A percentile compares a stretch with the other conserved stretches of the same genome.
Evolutionary conservation across 2,888 invertebrate genomes (phyloP).

Genomic region (Andrena dorsata): DNA sequence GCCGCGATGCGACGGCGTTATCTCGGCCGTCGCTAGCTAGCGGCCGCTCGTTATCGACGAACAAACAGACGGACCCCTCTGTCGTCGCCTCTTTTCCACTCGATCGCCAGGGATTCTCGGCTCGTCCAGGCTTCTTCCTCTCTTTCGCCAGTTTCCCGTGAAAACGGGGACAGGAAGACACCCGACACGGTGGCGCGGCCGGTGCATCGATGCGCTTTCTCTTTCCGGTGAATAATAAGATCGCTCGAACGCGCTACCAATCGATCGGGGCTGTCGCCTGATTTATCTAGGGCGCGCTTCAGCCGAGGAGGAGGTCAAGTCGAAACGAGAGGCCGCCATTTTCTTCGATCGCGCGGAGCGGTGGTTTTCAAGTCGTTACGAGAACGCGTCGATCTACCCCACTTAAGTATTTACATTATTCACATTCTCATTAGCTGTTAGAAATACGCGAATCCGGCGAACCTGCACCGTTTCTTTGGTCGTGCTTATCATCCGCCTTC

Average conservation of each 20-base stretch:
- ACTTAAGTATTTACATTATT: no score
- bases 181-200: background rate
- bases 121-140: slow-evolving; percentile 61
- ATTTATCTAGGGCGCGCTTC: background rate
- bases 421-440: no score
- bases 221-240: background rate
- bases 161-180: slow-evolving; percentile 37
- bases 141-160: slow-evolving; percentile 46
- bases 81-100: slow-evolving; percentile 61
- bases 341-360: no score
- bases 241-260: background rate
- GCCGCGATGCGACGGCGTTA: slow-evolving; percentile 40
- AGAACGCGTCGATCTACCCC: background rate
- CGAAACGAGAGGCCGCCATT: background rate
- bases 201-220: background rate
- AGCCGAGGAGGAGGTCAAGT: background rate
- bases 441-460: background rate
- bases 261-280: background rate
- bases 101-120: slow-evolving; percentile 58
- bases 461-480: background rate
- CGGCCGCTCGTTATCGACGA: slow-evolving; percentile 77
- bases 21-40: slow-evolving; percentile 62
- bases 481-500: slow-evolving; percentile 13
- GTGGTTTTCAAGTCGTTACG: background rate
- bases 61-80: slow-evolving; percentile 78